Evolutionary conservation across 2,797 vertebrate species (phyloP), one percentile per base, ranked within the genome.

Genomic region (Danio kyathit): DNA sequence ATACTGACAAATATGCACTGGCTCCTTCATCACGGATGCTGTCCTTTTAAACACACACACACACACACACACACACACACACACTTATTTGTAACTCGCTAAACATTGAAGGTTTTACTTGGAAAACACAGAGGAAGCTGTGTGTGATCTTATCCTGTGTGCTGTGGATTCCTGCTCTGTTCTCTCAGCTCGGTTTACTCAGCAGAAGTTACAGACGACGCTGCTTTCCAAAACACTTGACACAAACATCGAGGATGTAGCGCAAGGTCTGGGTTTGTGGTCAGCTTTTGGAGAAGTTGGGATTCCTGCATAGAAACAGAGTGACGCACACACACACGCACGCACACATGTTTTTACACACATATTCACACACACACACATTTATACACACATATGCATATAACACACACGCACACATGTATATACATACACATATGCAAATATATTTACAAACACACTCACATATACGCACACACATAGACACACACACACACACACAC

Each of bases 61-160:
- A 52, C 6, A 57, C 51, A 6, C 49, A 52, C 21, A 60, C 4
- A 74, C 2, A 6, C 16, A 11, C n/a, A 8, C 3, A n/a, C 29
- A 21, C 14, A 16, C 12, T 63, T 0, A 40, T 14, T 38, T 16
- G 19, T 61, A 9, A 2, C 16, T 16, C 1, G 40, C 29, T 41
- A 12, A 19, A 40, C 65, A 63, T n/a, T 43, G 13, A 9, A 11
- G 17, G n/a, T 46, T 40, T 71, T 61, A 13, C 19, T 72, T 84
- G 82, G 82, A 74, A 80, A 82, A 78, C 61, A 78, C 85, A 71
- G 38, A 86, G 57, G 64, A 86, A 84, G 63, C 72, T 19, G 40
- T 41, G 2, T 38, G 41, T 9, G 10, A 69, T 21, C 21, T 73
- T 60, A 44, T 76, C 75, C 43, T 13, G 7, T 2, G 21, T 41